Conservation (phyloP, 2,797 vertebrate genomes). For the Odontamblyopus lacepedii region DNA sequence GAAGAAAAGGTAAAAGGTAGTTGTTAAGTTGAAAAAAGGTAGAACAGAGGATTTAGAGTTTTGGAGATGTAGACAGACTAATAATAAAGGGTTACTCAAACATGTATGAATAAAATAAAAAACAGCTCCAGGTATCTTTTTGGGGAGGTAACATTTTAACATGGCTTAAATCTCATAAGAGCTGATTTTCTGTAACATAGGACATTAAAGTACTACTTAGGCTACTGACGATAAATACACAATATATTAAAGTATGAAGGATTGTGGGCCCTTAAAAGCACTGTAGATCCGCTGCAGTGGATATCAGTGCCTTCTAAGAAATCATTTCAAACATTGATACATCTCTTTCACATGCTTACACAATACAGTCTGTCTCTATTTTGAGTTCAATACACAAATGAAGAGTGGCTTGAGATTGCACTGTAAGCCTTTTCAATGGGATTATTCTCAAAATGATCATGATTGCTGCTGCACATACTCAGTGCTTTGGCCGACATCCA, state of each 20-base stretch:
- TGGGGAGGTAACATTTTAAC: no score
- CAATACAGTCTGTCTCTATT: constrained; percentile 28
- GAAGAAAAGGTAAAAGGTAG: no score
- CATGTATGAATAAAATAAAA: no score
- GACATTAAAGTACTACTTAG: background rate
- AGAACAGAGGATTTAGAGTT: no score
- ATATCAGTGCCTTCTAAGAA: background rate
- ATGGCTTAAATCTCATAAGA: no score
- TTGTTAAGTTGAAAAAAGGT: no score
- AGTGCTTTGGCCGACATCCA: constrained; percentile 41
- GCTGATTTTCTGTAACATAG: no score
- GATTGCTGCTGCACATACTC: constrained; percentile 55
- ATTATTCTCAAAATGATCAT: constrained; percentile 60
- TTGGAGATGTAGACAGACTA: no score
- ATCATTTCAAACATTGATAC: background rate
- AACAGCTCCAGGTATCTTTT: no score
- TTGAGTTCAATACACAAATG: constrained; percentile 25
- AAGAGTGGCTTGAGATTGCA: constrained; percentile 53
- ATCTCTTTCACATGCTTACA: background rate
- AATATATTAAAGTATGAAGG: background rate
- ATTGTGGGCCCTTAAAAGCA: background rate
- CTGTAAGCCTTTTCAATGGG: constrained; percentile 59
- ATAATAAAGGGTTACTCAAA: no score
- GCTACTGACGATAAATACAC: no score
- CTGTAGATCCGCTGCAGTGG: background rate